Evolutionary conservation across 2,888 invertebrate species (phyloP).

Genomic region (Melieria crassipennis): DNA sequence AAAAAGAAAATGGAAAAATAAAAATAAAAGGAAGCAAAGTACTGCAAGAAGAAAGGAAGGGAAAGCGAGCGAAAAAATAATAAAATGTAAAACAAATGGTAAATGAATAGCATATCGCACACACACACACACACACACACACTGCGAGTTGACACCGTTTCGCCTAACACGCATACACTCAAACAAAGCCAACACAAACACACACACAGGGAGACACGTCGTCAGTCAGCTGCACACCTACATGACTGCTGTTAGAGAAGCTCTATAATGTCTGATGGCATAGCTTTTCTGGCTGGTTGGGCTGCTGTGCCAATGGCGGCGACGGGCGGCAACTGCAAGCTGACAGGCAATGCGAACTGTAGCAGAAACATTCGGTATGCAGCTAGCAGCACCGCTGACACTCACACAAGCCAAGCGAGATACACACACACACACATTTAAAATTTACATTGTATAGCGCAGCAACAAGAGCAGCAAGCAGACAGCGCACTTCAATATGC

Average conservation of each 20-base stretch:
- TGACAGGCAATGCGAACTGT: too few relatives aligned
- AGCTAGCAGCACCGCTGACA: too few relatives aligned
- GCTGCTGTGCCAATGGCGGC: too few relatives aligned
- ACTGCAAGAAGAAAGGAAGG: too few relatives aligned
- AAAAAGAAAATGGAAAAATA: conserved; percentile 3
- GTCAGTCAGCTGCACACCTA: neutral
- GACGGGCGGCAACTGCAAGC: too few relatives aligned
- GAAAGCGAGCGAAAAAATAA: conserved; percentile 6
- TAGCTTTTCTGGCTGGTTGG: too few relatives aligned
- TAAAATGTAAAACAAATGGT: conserved; percentile 31
- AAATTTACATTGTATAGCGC: too few relatives aligned
- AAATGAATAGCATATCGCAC: conserved; percentile 21
- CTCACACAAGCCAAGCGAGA: too few relatives aligned
- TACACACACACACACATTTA: too few relatives aligned
- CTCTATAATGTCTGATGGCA: too few relatives aligned
- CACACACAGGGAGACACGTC: neutral
- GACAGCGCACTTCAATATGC: neutral
- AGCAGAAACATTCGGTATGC: too few relatives aligned
- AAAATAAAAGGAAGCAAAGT: neutral
- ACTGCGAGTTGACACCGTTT: neutral
- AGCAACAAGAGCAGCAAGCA: neutral
- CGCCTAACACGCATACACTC: neutral
- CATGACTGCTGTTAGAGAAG: neutral
- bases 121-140: neutral
- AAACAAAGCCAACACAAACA: neutral